phyloP scores from a whole-genome alignment of 2,113 vertebrate species.

The Chinchilla lanigera region DNA sequence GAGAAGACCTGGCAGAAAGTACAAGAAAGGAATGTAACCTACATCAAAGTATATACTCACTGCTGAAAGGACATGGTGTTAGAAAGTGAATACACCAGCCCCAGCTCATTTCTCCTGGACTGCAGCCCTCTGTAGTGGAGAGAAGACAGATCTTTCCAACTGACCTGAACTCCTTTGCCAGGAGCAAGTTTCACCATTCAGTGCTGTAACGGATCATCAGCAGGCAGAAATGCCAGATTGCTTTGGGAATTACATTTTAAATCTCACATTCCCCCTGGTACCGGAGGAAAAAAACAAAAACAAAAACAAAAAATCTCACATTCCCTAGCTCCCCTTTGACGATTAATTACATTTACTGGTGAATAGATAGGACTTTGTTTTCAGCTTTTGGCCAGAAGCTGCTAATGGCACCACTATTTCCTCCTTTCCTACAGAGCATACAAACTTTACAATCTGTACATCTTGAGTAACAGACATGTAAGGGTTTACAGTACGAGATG shows the following conservation, averaged over 20 bases:
- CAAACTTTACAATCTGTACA: neutral
- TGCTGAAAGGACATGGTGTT: conserved; percentile 54
- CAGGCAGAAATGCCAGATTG: conserved; percentile 27
- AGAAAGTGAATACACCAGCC: conserved; percentile 56
- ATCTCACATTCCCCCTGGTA: neutral
- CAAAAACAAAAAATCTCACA: neutral
- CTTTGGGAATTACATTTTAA: conserved; percentile 26
- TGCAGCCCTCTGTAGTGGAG: neutral
- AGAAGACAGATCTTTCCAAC: neutral
- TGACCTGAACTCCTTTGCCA: conserved; percentile 51
- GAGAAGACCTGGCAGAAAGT: conserved; percentile 75
- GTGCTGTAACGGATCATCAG: conserved; percentile 15
- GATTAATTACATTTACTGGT: conserved; percentile 46
- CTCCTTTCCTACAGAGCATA: neutral
- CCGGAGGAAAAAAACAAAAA: too few species aligned
- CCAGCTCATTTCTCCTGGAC: conserved; percentile 57
- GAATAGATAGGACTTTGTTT: neutral
- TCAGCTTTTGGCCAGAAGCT: neutral
- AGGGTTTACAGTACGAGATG: neutral
- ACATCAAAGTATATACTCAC: conserved; percentile 57
- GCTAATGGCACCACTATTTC: neutral
- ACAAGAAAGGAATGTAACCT: conserved; percentile 64
- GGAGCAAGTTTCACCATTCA: conserved; percentile 42
- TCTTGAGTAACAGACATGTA: neutral
- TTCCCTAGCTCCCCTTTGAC: neutral